Evolutionary conservation across 2,113 vertebrate species (phyloP).

Genomic region (Meleagris gallopavo): DNA sequence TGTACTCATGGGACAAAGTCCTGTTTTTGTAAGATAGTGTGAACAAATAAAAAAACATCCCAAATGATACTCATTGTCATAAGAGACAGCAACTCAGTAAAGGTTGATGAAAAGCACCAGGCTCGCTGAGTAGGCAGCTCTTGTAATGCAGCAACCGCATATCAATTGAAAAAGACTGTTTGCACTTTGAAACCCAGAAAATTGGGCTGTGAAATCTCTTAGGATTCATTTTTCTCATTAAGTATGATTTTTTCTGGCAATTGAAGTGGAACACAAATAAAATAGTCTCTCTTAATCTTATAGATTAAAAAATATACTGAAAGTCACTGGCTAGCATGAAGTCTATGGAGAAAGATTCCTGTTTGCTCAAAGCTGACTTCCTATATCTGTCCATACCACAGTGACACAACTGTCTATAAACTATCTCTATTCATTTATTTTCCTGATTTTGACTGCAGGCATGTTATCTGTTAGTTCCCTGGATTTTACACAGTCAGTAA

Average conservation of each 20-base stretch:
- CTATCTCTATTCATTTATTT: background rate
- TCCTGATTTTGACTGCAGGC: background rate
- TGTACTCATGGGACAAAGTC: background rate
- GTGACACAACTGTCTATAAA: background rate
- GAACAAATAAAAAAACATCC: background rate
- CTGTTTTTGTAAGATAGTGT: background rate
- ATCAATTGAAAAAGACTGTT: background rate
- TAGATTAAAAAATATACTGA: accelerated
- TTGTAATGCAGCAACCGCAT: background rate
- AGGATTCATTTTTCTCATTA: background rate
- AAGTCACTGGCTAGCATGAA: background rate
- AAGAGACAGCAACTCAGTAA: background rate
- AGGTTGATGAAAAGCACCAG: background rate
- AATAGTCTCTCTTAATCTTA: background rate
- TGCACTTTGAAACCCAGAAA: background rate
- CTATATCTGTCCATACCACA: background rate
- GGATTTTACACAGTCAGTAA: background rate
- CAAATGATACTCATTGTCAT: background rate
- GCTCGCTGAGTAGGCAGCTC: background rate
- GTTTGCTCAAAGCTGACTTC: background rate
- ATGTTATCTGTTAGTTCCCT: background rate
- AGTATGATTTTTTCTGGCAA: background rate
- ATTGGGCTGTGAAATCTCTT: background rate
- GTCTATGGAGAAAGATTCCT: background rate
- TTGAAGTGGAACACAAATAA: background rate